Conservation (phyloP, 1,140 invertebrate genomes). For the Planococcus citri region DNA sequence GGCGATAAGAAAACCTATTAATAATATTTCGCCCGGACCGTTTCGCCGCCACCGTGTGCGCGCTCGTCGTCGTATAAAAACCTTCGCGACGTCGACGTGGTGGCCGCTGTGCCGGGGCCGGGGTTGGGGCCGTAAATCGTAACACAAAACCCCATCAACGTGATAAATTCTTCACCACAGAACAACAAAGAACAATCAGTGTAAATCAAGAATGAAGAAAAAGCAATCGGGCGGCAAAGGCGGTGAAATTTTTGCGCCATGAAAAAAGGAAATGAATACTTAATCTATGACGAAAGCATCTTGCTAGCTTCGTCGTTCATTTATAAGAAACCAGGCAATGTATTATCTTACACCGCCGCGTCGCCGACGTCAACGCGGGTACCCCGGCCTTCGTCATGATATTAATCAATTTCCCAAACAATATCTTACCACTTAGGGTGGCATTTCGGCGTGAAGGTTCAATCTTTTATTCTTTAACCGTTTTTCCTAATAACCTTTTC, state of each 20-base stretch:
- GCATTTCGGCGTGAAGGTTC: background rate
- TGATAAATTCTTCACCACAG: background rate
- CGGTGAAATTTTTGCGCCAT: background rate
- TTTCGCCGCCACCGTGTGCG: no score
- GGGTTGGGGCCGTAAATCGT: no score
- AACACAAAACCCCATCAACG: background rate
- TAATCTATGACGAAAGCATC: background rate
- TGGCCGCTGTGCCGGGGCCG: no score
- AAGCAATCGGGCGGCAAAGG: background rate
- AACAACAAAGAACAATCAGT: background rate
- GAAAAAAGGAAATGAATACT: constrained; percentile 7
- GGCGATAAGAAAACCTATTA: background rate
- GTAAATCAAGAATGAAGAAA: background rate
- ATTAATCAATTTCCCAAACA: constrained; percentile 8
- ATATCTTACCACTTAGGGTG: background rate
- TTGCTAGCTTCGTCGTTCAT: background rate
- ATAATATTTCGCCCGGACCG: background rate
- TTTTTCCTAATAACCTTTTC: no score
- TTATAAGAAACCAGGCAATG: background rate
- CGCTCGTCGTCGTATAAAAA: no score
- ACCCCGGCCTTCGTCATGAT: background rate
- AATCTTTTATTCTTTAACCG: background rate
- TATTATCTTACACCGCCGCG: background rate
- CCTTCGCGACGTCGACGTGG: no score
- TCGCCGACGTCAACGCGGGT: no score